Conservation (phyloP, 2,797 vertebrate species). For the Crenichthys baileyi region DNA sequence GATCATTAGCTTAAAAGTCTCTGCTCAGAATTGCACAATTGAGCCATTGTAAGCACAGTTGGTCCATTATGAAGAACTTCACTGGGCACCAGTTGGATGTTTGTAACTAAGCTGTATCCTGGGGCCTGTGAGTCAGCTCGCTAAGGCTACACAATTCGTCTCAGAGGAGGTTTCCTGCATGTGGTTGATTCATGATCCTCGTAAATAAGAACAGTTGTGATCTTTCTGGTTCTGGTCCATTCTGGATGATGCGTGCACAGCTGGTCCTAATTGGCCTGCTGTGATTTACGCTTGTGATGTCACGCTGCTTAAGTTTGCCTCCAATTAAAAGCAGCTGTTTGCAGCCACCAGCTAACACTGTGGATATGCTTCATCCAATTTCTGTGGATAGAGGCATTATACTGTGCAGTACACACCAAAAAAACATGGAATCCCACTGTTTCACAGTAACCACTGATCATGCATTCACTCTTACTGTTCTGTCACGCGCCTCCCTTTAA, state of each 20-base stretch:
- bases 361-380: conserved; percentile 19
- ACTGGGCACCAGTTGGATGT: not conserved
- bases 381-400: conserved; percentile 24
- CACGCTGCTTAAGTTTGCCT: not conserved
- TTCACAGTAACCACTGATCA: not conserved
- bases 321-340: conserved; percentile 56
- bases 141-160: conserved; percentile 19
- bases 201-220: conserved; percentile 27
- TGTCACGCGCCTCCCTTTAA: not conserved
- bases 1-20: not conserved
- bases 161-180: conserved; percentile 38
- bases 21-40: not conserved
- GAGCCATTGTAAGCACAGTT: not conserved
- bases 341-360: conserved; percentile 22
- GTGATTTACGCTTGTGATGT: conserved; percentile 19
- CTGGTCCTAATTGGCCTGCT: conserved; percentile 60
- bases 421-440: not conserved
- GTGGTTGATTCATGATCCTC: conserved; percentile 18
- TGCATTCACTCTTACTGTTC: not conserved
- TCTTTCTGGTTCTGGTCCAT: conserved; percentile 39
- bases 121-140: not conserved
- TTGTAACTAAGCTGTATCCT: conserved; percentile 15
- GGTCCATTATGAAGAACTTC: conserved; percentile 13
- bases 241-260: conserved; percentile 25
- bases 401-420: not conserved